Base-by-base conservation (phyloP, 2,888 invertebrate genomes). In the Pristionchus japonicus region DNA sequence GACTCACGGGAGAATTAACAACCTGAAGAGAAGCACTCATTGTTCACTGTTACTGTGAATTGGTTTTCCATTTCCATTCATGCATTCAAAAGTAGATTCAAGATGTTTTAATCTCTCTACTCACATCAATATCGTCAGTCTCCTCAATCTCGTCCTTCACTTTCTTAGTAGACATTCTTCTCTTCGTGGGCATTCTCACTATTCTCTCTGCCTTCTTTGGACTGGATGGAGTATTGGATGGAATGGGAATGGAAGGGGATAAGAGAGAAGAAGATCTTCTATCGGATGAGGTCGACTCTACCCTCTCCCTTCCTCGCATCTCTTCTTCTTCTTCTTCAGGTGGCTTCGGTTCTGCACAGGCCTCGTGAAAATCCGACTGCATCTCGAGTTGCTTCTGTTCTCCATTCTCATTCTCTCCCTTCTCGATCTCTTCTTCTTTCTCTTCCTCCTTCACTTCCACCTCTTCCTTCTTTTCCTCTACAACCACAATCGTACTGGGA, bases 321-420 rank as follows among this genome's bases (percentile, higher is more conserved):
- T 43, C 77, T 57, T n/a, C 57, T 83, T 34, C 61, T 34, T 40
- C 52, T 52, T 34, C 77, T 77, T 77, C 77, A 77, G 77, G 77
- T 77, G 77, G 77, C 77, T 77, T 77, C 47, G 47, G 43, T 15
- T 77, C 43, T 11, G 9, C 13, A 2, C 1, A n/a, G 43, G 43
- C 77, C 77, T 23, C 43, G 77, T 11, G 77, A 77, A 77, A 77
- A 77, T 47, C 77, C 77, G 77, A 77, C 43, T 83, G 34, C 17
- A 6, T 40, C 23, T 31, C 37, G 83, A 34, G n/a, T 31, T 23
- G 11, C 47, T 80, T 20, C 15, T 52, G 9, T n/a, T n/a, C 57
- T 31, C 40, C 61, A 49, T 40, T 57, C 9, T 47, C 57, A 77
- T 40, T 77, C 0, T 77, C 77, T 27, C 27, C 43, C 47, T 77